phyloP scores from a whole-genome alignment of 2,888 invertebrate genomes.

The Trichopoda pennipes region DNA sequence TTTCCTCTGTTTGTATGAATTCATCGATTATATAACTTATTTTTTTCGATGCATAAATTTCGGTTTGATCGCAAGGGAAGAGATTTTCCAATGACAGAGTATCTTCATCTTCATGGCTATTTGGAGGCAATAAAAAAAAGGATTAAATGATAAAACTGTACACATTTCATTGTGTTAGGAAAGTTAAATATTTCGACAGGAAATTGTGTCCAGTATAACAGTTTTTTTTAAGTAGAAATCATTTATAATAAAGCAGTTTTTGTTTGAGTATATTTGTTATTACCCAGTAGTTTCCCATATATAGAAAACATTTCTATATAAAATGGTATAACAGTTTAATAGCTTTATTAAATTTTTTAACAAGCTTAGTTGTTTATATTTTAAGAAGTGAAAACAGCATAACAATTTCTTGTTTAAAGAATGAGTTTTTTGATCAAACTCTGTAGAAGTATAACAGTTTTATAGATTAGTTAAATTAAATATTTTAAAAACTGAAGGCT shows the following conservation, averaged over 20 bases:
- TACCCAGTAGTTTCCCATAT: neutral
- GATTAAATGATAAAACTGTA: neutral
- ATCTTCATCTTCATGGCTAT: slow-evolving; percentile 79
- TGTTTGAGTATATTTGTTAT: neutral
- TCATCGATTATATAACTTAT: slow-evolving; percentile 80
- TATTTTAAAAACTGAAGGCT: too few relatives aligned
- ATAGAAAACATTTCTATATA: neutral
- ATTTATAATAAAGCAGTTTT: neutral
- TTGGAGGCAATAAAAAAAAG: neutral
- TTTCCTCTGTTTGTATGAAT: slow-evolving; percentile 79
- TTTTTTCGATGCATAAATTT: slow-evolving; percentile 79
- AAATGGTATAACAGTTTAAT: too few relatives aligned
- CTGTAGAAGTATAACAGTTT: too few relatives aligned
- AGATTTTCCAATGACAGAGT: slow-evolving; percentile 78
- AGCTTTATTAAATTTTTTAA: too few relatives aligned
- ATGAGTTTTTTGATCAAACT: too few relatives aligned
- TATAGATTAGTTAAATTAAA: too few relatives aligned
- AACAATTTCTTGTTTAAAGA: too few relatives aligned
- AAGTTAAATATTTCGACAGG: neutral
- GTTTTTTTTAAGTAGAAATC: neutral
- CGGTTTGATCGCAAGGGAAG: slow-evolving; percentile 79
- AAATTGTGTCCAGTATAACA: neutral
- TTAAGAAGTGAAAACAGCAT: too few relatives aligned
- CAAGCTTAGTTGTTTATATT: too few relatives aligned
- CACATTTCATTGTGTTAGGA: neutral